Conservation (phyloP, 2,888 invertebrate species). For the Dolomedes plantarius region DNA sequence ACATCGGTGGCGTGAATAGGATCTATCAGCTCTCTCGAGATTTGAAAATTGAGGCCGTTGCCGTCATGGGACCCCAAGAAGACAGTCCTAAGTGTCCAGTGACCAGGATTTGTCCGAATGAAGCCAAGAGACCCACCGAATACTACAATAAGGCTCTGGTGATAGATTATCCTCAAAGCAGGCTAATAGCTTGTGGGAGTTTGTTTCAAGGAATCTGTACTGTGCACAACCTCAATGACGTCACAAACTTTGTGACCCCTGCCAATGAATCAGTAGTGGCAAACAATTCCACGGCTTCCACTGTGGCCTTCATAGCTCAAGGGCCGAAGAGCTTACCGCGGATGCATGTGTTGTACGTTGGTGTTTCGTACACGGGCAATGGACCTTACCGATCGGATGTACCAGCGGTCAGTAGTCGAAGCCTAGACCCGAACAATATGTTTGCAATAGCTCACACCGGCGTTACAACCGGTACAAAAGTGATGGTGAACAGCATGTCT, state of each 20-base stretch:
- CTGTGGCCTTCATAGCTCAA: conserved; percentile 96
- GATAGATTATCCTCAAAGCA: conserved; percentile 92
- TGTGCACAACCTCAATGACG: conserved; percentile 91
- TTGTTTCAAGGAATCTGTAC: conserved; percentile 88
- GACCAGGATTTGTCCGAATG: conserved; percentile 86
- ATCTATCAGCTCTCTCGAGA: conserved; percentile 94
- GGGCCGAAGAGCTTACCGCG: conserved; percentile 94
- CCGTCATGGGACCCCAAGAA: conserved; percentile 87
- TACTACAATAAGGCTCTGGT: conserved; percentile 96
- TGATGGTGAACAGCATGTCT: conserved; percentile 93
- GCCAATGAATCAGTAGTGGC: conserved; percentile 92
- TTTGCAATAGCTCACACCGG: conserved; percentile 93
- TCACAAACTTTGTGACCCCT: conserved; percentile 86
- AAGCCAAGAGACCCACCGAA: conserved; percentile 86
- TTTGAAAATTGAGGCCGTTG: conserved; percentile 84
- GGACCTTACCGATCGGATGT: conserved; percentile 95
- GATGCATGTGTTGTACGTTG: conserved; percentile 91
- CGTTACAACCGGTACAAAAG: conserved; percentile 92
- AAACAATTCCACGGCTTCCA: conserved; percentile 96
- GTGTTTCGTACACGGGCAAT: conserved; percentile 93
- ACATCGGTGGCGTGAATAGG: conserved; percentile 93
- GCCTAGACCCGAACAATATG: conserved; percentile 87
- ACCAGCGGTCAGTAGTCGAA: conserved; percentile 93
- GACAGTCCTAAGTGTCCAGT: conserved; percentile 91
- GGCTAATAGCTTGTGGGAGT: conserved; percentile 90